Evolutionary conservation across 2,797 vertebrate genomes (phyloP).

Genomic region (Characodon lateralis): DNA sequence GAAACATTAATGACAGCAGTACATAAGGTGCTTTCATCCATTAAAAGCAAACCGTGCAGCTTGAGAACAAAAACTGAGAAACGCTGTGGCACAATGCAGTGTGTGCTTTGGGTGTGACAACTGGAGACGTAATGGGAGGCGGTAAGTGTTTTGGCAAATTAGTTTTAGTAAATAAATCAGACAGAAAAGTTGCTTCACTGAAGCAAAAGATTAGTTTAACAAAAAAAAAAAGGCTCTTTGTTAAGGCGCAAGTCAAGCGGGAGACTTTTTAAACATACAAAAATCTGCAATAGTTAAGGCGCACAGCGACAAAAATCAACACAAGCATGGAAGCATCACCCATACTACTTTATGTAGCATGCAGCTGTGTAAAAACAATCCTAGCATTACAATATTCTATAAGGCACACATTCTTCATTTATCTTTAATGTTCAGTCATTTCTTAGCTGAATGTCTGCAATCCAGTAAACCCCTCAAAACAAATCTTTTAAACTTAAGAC

Average conservation of each 20-base stretch:
- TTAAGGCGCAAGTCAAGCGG: conserved; percentile 59
- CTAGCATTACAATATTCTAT: conserved; percentile 44
- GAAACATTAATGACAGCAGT: conserved; percentile 30
- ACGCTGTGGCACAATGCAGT: conserved; percentile 21
- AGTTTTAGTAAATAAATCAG: conserved; percentile 22
- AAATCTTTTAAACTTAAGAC: conserved; percentile 14
- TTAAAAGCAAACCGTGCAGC: conserved; percentile 48
- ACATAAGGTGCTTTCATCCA: conserved; percentile 52
- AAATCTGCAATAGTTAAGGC: conserved; percentile 56
- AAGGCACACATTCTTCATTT: conserved; percentile 67
- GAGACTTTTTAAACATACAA: conserved; percentile 60
- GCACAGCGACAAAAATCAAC: conserved; percentile 33
- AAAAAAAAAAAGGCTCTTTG: conserved; percentile 19
- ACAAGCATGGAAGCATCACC: conserved; percentile 45
- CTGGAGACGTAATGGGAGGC: conserved; percentile 27
- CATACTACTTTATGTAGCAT: conserved; percentile 31
- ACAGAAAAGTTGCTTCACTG: conserved; percentile 45
- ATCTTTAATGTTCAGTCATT: not conserved
- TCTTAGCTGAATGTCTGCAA: conserved; percentile 32
- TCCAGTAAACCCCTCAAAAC: conserved; percentile 4
- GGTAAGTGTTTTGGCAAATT: conserved; percentile 53
- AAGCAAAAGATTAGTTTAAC: conserved; percentile 48
- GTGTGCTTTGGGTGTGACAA: conserved; percentile 20
- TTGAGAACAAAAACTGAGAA: conserved; percentile 31
- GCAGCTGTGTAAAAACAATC: conserved; percentile 39